A percentile compares a stretch with the other conserved stretches of the same genome.
These are phyloP conservation scores for Phyllotreta striolata DNA, from an alignment of 2,888 invertebrate species.

Conservation along the genomic window DNA sequence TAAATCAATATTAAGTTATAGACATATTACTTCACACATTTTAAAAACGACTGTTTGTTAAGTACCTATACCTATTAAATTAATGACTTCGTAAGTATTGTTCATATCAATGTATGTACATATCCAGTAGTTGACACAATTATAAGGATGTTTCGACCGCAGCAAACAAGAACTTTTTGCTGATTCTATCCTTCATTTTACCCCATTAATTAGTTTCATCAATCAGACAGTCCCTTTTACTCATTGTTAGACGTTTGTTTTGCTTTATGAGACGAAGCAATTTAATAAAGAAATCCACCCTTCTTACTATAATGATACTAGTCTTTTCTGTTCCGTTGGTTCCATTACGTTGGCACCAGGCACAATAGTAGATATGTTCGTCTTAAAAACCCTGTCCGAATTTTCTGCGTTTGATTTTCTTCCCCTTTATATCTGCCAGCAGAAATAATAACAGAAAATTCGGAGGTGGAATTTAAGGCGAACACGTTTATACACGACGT, in stretches of 20 bases:
- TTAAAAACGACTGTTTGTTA: too few species aligned
- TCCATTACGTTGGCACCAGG: neutral
- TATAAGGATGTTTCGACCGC: too few species aligned
- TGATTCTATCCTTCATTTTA: constrained; percentile 8
- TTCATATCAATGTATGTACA: too few species aligned
- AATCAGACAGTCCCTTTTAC: constrained; percentile 15
- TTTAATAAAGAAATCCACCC: constrained; percentile 18
- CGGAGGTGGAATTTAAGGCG: too few species aligned
- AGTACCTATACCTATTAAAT: too few species aligned
- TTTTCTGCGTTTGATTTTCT: constrained; percentile 1
- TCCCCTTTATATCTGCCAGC: neutral
- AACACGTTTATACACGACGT: too few species aligned
- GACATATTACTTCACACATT: too few species aligned
- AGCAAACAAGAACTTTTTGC: neutral
- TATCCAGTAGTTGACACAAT: too few species aligned
- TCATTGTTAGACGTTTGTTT: constrained; percentile 21
- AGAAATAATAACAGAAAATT: too few species aligned
- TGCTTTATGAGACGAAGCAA: constrained; percentile 19
- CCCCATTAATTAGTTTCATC: constrained; percentile 21
- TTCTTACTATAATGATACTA: constrained; percentile 18
- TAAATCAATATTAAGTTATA: too few species aligned
- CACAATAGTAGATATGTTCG: neutral
- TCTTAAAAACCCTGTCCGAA: neutral
- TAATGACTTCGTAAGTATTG: too few species aligned
- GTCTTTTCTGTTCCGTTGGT: constrained; percentile 15